Evolutionary conservation across 2,797 vertebrate species (phyloP).

Genomic region (Aselliscus stoliczkanus): DNA sequence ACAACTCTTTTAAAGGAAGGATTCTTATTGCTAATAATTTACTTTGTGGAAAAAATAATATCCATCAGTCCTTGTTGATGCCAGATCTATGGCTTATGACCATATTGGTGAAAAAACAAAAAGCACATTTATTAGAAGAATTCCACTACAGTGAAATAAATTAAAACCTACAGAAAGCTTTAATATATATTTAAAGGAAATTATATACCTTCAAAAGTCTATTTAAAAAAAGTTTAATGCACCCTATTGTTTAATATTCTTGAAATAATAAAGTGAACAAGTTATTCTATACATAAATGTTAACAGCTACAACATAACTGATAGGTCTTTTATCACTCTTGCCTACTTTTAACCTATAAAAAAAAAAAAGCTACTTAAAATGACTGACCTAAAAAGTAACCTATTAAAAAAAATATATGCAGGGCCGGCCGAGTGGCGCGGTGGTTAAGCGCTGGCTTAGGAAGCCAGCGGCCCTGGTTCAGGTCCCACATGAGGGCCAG

Average conservation of each 20-base stretch:
- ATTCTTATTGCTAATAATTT: neutral
- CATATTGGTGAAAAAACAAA: neutral
- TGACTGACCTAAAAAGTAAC: neutral
- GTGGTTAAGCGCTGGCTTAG: no score
- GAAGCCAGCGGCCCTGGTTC: no score
- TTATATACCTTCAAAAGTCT: neutral
- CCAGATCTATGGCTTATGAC: neutral
- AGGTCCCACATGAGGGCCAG: no score
- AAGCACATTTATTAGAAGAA: neutral
- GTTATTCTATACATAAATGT: neutral
- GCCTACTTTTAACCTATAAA: neutral
- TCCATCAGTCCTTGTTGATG: neutral
- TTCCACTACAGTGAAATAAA: slow-evolving; percentile 16
- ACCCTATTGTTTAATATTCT: neutral
- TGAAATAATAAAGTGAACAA: slow-evolving; percentile 1
- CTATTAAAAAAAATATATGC: slow-evolving; percentile 20
- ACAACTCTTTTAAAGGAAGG: neutral
- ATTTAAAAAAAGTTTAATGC: neutral
- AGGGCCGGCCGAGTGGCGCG: no score
- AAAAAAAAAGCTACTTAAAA: neutral
- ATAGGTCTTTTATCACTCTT: neutral
- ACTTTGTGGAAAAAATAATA: neutral
- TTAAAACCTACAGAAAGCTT: neutral
- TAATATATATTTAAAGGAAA: neutral
- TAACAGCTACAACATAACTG: neutral